phyloP scores from a whole-genome alignment of 2,113 vertebrate genomes.

The Myiozetetes cayanensis region DNA sequence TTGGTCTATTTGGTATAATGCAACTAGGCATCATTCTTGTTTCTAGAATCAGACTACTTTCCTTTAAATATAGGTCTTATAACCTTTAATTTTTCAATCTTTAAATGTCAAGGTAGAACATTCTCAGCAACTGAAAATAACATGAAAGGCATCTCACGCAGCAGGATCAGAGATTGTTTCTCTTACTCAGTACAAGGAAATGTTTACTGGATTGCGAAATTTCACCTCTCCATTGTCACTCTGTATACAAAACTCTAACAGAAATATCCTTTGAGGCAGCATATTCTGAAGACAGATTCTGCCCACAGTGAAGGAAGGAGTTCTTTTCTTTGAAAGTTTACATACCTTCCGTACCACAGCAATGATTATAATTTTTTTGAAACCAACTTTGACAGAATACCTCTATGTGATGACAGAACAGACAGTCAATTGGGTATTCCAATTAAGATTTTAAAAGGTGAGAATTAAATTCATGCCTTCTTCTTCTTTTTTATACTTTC shows the following conservation, averaged over 20 bases:
- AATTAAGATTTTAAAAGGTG: not conserved
- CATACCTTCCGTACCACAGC: rapidly evolving
- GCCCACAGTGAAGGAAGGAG: not conserved
- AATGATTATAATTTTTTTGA: not conserved
- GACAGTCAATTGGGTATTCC: not conserved
- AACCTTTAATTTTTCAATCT: not conserved
- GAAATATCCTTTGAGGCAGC: not conserved
- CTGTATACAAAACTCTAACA: not conserved
- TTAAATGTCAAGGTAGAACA: not conserved
- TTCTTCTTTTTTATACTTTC: not conserved
- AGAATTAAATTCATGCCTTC: not conserved
- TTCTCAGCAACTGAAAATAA: not conserved
- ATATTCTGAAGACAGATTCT: not conserved
- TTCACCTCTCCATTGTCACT: not conserved
- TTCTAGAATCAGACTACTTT: not conserved
- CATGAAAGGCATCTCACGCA: not conserved
- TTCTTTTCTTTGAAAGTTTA: not conserved
- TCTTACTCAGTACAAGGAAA: not conserved
- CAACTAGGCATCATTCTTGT: not conserved
- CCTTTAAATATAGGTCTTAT: not conserved
- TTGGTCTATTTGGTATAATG: not conserved
- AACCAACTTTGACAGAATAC: not conserved
- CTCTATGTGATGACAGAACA: not conserved
- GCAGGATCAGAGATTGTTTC: not conserved
- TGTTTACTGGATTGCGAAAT: not conserved